Evolutionary conservation across 1,140 invertebrate genomes (phyloP).

Genomic region (Magallana ariakensis): DNA sequence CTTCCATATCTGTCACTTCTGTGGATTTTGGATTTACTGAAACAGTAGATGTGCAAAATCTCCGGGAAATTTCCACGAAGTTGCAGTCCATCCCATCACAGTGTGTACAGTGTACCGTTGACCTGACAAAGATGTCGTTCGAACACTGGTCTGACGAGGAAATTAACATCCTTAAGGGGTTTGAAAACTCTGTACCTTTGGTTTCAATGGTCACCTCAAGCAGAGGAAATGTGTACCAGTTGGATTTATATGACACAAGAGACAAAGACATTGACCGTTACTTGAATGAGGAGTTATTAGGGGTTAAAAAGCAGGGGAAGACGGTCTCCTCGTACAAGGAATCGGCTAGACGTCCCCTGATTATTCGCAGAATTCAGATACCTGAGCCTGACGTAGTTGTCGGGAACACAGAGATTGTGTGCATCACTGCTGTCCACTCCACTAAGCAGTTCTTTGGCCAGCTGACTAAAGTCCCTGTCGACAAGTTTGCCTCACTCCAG

Average conservation of each 20-base stretch:
- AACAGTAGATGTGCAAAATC: slow-evolving; percentile 26
- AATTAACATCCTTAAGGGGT: slow-evolving; percentile 52
- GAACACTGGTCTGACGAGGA: slow-evolving; percentile 59
- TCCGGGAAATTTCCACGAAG: slow-evolving; percentile 55
- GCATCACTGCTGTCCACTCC: slow-evolving; percentile 60
- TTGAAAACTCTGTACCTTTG: slow-evolving; percentile 58
- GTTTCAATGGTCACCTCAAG: slow-evolving; percentile 59
- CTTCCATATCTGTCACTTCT: slow-evolving; percentile 48
- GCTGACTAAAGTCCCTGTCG: slow-evolving; percentile 56
- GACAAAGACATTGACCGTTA: slow-evolving; percentile 56
- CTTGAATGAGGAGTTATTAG: slow-evolving; percentile 60
- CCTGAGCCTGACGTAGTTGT: slow-evolving; percentile 49
- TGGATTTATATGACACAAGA: slow-evolving; percentile 65
- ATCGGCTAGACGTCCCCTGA: neutral
- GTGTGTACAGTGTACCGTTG: slow-evolving; percentile 59
- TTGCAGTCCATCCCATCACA: slow-evolving; percentile 56
- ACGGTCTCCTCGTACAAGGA: neutral
- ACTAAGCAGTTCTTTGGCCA: slow-evolving; percentile 60
- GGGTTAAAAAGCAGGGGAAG: slow-evolving; percentile 37
- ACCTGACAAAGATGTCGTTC: slow-evolving; percentile 51
- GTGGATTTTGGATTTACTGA: slow-evolving; percentile 67
- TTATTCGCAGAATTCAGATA: slow-evolving; percentile 21
- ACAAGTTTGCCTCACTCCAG: slow-evolving; percentile 59
- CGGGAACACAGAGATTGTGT: slow-evolving; percentile 52
- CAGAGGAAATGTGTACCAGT: slow-evolving; percentile 54